Base-by-base conservation (phyloP, 2,797 vertebrate genomes). In the Brachymystax lenok region DNA sequence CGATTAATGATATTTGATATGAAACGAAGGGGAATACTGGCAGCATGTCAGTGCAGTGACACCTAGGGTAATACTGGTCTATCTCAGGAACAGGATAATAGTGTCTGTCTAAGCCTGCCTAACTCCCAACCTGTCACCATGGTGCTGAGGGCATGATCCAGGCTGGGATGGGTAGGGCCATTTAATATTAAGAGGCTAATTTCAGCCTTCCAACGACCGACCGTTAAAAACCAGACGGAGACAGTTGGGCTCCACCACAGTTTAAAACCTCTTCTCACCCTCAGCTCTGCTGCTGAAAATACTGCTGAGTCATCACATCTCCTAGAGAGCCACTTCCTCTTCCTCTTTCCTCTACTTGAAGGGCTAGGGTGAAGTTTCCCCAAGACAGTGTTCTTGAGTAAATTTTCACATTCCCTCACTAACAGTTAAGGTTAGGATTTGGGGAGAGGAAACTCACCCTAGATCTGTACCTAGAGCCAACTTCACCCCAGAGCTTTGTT, bases 231-330 rank as follows among this genome's bases (percentile, higher is more conserved):
- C 66, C 28, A 68, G 61, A 24, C n/a, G 14, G 12, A 51, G 69
- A 71, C 40, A 71, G 69, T 2, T 46, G 13, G 50, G 24, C 70
- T 28, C 50, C 70, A 27, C 50, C 70, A 67, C 27, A 30, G 67
- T 7, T 24, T 27, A 46, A 27, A 71, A 54, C 59, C 56, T 56
- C 50, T 33, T 28, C 52, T 69, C 61, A 56, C 40, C 6, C 33
- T 74, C 73, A 12, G 17, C 69, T 76, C 78, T 76, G 74, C 71
- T 78, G 78, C 76, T 69, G 56, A 50, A 63, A 74, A 40, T 61
- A 73, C 79, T 19, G 54, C 27, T 67, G 51, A 76, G 69, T 24
- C 69, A 50, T 21, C 33, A n/a, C 54, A 59, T n/a, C 19, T 68
- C 28, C 17, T n/a, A 40, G 4, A 27, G n/a, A 24, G 40, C 40